Conservation (phyloP, 2,888 invertebrate species). For the Mesorhabditis belari region DNA sequence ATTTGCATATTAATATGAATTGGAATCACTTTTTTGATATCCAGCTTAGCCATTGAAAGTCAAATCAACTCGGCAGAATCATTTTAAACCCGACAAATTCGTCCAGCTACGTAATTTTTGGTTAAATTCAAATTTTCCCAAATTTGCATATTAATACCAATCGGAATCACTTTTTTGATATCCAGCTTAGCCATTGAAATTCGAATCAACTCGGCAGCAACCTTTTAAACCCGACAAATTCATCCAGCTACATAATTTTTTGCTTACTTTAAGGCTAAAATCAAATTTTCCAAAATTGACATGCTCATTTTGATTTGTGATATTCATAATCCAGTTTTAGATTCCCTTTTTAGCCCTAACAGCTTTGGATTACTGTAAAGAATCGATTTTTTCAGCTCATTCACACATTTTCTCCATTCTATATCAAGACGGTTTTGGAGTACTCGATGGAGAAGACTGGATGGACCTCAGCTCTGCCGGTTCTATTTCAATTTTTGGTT, state of each 20-base stretch:
- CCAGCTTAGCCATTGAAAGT: neutral
- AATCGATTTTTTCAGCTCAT: conserved; percentile 27
- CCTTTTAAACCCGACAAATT: too few relatives aligned
- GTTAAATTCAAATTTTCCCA: too few relatives aligned
- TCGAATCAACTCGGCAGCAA: too few relatives aligned
- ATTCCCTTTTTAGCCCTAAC: too few relatives aligned
- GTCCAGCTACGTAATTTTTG: too few relatives aligned
- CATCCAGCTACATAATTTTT: too few relatives aligned
- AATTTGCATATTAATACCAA: neutral
- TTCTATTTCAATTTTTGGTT: conserved; percentile 48
- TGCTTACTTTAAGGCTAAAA: neutral
- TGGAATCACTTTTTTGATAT: neutral
- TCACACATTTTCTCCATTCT: conserved; percentile 35
- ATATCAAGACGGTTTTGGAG: conserved; percentile 32
- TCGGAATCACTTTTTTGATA: neutral
- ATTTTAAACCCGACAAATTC: too few relatives aligned
- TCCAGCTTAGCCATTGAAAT: neutral
- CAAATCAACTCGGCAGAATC: too few relatives aligned
- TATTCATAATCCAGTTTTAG: too few relatives aligned
- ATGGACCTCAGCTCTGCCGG: conserved; percentile 48
- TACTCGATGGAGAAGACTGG: conserved; percentile 49
- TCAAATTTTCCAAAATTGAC: neutral
- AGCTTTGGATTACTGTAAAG: neutral
- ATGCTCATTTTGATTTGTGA: too few relatives aligned
- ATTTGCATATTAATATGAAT: neutral